These are phyloP conservation scores for Spatulosminthurus flaviceps DNA, from an alignment of 2,888 invertebrate genomes.

Conservation along the genomic window DNA sequence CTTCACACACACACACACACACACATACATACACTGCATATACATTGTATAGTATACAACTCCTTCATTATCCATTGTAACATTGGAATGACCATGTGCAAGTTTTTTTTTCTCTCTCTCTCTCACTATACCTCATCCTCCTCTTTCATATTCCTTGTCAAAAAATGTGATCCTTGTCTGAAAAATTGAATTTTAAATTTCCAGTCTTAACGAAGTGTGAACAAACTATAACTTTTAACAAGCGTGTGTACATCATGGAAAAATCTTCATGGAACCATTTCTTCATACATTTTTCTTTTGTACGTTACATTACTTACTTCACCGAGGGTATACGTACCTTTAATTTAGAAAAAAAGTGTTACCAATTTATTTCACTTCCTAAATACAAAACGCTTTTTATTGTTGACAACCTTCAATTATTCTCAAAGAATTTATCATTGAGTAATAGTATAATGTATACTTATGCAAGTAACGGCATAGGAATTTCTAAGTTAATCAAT, in stretches of 20 bases:
- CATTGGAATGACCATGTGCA: not conserved
- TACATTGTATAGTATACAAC: not conserved
- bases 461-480: not conserved
- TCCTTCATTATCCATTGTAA: not conserved
- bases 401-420: conserved; percentile 18
- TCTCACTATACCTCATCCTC: too few species aligned
- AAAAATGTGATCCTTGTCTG: too few species aligned
- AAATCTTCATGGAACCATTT: too few species aligned
- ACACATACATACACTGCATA: not conserved
- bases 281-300: too few species aligned
- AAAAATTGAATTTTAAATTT: too few species aligned
- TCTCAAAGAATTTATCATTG: not conserved
- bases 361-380: not conserved
- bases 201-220: too few species aligned
- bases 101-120: not conserved
- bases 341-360: not conserved
- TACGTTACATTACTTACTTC: too few species aligned
- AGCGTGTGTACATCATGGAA: too few species aligned
- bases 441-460: too few species aligned
- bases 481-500: not conserved
- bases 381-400: not conserved
- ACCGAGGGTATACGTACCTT: too few species aligned
- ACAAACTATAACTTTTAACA: too few species aligned
- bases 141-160: too few species aligned
- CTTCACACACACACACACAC: not conserved